phyloP scores from a whole-genome alignment of 2,888 invertebrate genomes.

The Aelia acuminata region DNA sequence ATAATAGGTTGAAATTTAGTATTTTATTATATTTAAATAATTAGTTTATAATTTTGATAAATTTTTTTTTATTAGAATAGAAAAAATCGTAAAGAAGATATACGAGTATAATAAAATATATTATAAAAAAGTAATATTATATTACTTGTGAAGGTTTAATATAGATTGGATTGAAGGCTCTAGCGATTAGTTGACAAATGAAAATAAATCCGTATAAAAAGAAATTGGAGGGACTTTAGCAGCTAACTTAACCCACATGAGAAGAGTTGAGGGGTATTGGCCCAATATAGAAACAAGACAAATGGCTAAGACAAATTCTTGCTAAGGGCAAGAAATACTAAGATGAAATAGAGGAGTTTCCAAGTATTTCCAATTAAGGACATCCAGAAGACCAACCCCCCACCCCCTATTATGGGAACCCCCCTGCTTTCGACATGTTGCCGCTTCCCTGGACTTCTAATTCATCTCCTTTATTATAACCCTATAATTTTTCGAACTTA shows the following conservation, averaged over 20 bases:
- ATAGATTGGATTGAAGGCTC: too few species aligned
- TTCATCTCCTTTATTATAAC: conserved; percentile 34
- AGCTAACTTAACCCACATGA: neutral
- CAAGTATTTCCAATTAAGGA: conserved; percentile 57
- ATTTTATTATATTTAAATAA: too few species aligned
- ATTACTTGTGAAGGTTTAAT: too few species aligned
- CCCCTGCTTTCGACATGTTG: conserved; percentile 45
- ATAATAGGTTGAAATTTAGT: too few species aligned
- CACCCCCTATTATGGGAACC: neutral
- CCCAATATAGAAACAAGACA: conserved; percentile 38
- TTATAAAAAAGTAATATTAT: too few species aligned
- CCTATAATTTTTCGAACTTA: neutral
- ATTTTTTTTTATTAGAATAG: too few species aligned
- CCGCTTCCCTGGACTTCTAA: neutral
- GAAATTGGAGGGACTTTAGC: neutral
- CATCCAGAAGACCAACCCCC: neutral
- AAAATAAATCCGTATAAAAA: neutral
- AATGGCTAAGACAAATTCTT: conserved; percentile 44
- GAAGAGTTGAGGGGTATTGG: neutral
- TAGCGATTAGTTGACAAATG: too few species aligned
- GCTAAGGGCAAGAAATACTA: conserved; percentile 35
- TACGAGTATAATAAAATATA: too few species aligned
- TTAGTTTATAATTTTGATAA: too few species aligned
- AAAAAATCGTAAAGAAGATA: too few species aligned
- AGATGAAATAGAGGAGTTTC: conserved; percentile 56